A percentile compares a stretch with the other conserved stretches of the same genome.
Evolutionary conservation across 2,888 invertebrate genomes (phyloP).

Genomic region (Rugalucina vietnamica): DNA sequence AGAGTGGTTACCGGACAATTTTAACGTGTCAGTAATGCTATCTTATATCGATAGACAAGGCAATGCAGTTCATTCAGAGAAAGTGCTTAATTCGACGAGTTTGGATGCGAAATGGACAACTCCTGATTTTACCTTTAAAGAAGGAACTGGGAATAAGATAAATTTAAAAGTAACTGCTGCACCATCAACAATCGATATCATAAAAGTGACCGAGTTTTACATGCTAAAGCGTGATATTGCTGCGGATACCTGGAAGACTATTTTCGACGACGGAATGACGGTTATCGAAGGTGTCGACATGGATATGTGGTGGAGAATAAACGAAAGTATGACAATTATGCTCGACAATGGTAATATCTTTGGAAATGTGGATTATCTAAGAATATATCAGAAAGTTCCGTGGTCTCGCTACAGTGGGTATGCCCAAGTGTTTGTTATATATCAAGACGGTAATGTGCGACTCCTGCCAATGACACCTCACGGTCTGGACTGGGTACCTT

Average conservation of each 20-base stretch:
- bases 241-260: conserved; percentile 44
- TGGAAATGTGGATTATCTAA: conserved; percentile 58
- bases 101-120: conserved; percentile 41
- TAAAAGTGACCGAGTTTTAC: conserved; percentile 51
- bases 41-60: conserved; percentile 50
- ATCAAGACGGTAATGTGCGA: conserved; percentile 72
- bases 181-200: not conserved
- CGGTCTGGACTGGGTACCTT: conserved; percentile 74
- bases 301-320: conserved; percentile 71
- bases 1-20: not conserved
- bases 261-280: conserved; percentile 57
- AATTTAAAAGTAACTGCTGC: conserved; percentile 48
- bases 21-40: conserved; percentile 36
- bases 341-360: conserved; percentile 42
- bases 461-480: conserved; percentile 68
- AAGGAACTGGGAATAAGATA: conserved; percentile 57
- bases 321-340: conserved; percentile 66
- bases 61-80: conserved; percentile 27
- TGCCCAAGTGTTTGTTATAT: conserved; percentile 71
- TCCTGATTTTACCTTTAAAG: conserved; percentile 67
- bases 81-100: conserved; percentile 29
- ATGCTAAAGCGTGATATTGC: conserved; percentile 58
- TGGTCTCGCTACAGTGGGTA: conserved; percentile 58
- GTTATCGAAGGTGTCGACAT: conserved; percentile 67
- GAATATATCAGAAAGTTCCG: conserved; percentile 64